Percentiles rank a stretch among this genome's conserved stretches.
phyloP scores from a whole-genome alignment of 1,140 invertebrate genomes.

The Camponotus vicinus region DNA sequence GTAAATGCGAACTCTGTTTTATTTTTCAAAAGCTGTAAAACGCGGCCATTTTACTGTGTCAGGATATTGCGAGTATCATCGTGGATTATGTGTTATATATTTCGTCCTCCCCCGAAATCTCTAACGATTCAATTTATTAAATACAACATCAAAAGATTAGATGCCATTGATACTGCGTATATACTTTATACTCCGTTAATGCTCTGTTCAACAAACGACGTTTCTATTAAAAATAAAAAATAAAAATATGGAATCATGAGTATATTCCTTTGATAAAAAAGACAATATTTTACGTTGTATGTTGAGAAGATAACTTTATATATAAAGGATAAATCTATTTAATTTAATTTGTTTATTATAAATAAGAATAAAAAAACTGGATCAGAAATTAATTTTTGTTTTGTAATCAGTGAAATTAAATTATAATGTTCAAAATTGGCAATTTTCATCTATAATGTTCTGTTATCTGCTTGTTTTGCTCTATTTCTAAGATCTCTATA shows the following conservation, averaged over 20 bases:
- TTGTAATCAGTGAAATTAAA: neutral
- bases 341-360: too few species aligned
- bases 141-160: constrained; percentile 58
- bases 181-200: neutral
- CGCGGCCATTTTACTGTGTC: neutral
- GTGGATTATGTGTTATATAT: constrained; percentile 48
- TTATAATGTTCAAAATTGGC: neutral
- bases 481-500: neutral
- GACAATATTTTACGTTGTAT: neutral
- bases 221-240: neutral
- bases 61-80: neutral
- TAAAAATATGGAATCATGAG: neutral
- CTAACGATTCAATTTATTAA: constrained; percentile 70
- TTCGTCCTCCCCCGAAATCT: constrained; percentile 6
- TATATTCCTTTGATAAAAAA: neutral
- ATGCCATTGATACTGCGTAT: neutral
- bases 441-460: neutral
- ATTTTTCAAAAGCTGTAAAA: constrained; percentile 7
- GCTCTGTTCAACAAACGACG: neutral
- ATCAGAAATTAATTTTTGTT: neutral
- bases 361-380: neutral
- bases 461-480: neutral
- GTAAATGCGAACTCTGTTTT: constrained; percentile 1
- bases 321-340: too few species aligned
- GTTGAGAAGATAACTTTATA: neutral